Evolutionary conservation across 1,140 invertebrate species (phyloP).

Genomic region (Adoxophyes honmai): DNA sequence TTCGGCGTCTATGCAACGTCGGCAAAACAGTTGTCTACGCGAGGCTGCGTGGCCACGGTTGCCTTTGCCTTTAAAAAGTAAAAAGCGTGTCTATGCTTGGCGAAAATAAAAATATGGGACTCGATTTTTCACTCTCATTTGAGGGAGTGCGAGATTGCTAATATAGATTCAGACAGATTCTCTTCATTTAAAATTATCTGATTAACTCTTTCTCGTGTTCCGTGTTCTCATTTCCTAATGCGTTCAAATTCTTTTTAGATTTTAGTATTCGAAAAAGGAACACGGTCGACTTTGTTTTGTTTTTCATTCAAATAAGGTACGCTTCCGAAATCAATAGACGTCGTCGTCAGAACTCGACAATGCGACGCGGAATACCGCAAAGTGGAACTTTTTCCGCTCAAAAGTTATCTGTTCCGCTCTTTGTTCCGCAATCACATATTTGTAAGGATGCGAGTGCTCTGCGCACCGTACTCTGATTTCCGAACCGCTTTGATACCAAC

Average conservation of each 20-base stretch:
- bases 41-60: no score
- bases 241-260: background rate
- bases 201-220: constrained; percentile 14
- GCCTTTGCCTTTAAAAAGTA: no score
- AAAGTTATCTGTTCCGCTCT: constrained; percentile 47
- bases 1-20: constrained; percentile 49
- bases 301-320: constrained; percentile 35
- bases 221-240: constrained; percentile 8
- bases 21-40: constrained; percentile 29
- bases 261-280: constrained; percentile 5
- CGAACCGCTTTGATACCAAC: constrained; percentile 69
- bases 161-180: background rate
- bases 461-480: constrained; percentile 62
- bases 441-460: constrained; percentile 63
- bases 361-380: constrained; percentile 26
- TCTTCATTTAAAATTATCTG: constrained; percentile 8
- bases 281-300: background rate
- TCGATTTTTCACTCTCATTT: no score
- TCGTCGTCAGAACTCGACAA: constrained; percentile 24
- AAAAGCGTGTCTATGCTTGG: no score
- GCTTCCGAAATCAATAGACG: constrained; percentile 37
- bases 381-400: constrained; percentile 56
- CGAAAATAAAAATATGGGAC: no score
- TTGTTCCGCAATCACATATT: constrained; percentile 66
- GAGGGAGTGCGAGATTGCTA: background rate